Evolutionary conservation across 2,113 vertebrate species (phyloP), one percentile per base, ranked within the genome.

Genomic region (Hassar affinis): DNA sequence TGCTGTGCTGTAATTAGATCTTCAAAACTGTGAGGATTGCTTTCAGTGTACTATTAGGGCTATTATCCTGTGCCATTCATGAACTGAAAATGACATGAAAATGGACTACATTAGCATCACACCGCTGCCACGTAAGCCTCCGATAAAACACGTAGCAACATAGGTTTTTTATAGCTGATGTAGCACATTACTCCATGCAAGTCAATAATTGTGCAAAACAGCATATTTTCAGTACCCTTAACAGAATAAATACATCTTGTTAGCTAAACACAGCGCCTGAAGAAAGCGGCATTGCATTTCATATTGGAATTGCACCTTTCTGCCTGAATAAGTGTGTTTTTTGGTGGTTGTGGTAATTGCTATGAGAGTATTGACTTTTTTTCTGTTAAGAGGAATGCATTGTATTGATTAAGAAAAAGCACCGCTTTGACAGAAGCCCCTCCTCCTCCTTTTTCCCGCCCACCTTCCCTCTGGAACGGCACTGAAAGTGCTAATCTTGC

Each of bases 401-500:
- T 2, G 7, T 77, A 56, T 38, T 5, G 51, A 77, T 56, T 77
- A 51, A 56, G 30, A 33, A 56, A 71, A 79, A 79, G 59, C 57
- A 79, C 17, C 47, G 47, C 45, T 83, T 69, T 80, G 64, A 56
- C 35, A 71, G 80, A 86, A 57, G 27, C 11, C 72, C 78, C 49
- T 68, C 72, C 82, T 57, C 12, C 38, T 71, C 14, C 38, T 52
- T 33, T 69, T 49, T 72, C 82, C n/a, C 74, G 27, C 86, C 86
- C 66, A 87, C 86, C 42, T 77, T 42, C 62, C 82, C 64, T 78
- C 85, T 84, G 84, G 78, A 78, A 52, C 27, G 18, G 62, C 20
- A 38, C 52, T 81, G 77, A 87, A 87, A 77, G 81, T 79, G 84
- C 62, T 85, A 83, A 87, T 83, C 80, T 78, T 74, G 18, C 80